Base-by-base conservation (phyloP, 2,888 invertebrate species). In the Bombylius major region DNA sequence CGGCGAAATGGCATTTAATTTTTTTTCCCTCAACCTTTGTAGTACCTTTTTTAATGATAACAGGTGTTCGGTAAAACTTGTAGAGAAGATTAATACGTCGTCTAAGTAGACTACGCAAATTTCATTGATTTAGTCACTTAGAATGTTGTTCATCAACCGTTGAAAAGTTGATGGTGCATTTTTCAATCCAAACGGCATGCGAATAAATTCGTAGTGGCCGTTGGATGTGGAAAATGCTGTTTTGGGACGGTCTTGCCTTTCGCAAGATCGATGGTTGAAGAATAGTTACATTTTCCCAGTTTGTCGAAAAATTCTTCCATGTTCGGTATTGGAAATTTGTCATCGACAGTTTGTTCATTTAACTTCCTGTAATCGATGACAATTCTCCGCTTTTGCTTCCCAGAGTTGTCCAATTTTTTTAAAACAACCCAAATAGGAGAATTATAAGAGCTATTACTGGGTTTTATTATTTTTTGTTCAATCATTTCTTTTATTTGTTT, bases 101-200 rank as follows among this genome's bases (percentile, higher is more conserved):
- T 68, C 67, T 32, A 66, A 55, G 59, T 66, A 69, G 0, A 64
- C 62, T 9, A 61, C 55, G 13, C 59, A 59, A 54, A 59, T 13
- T 54, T 36, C 47, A 9, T 53, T 47, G 5, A 53, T 46, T 31
- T 36, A 59, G 36, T 59, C 56, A 11, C 14, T 51, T 6, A 72
- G 55, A 2, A 66, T 61, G 48, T 61, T 58, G 56, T 68, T 63
- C 61, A 69, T 69, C 8, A 65, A 47, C 5, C 70, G 33, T 58
- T 68, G 67, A 56, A 71, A 72, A 1, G 68, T 68, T 1, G 62
- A 60, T 4, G 69, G 68, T 0, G 65, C 62, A 50, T 50, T 50
- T 39, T 50, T 50, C 8, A 50, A 23, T 4, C 50, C 39, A 23
- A 50, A 50, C 5, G 50, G 50, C 50, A 50, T 50, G 2, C 50